Base-by-base conservation (phyloP, 2,113 vertebrate species). In the Chaetodon trifascialis region DNA sequence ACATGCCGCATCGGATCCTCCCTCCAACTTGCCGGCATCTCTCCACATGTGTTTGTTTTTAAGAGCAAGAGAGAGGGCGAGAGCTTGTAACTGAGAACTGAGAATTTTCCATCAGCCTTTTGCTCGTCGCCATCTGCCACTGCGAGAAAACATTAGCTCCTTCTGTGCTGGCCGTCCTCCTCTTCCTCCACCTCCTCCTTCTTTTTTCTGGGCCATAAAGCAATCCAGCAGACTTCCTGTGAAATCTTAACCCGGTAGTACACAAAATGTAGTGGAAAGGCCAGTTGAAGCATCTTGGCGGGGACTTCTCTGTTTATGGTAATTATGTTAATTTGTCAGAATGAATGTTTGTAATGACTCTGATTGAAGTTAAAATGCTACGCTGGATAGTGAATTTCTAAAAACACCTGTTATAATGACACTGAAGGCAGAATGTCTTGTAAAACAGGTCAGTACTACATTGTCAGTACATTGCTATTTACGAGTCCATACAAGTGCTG, bases 61-160 rank as follows among this genome's bases (percentile, higher is more conserved):
- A 73, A 82, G 36, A 80, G 34, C 47, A 73, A 75, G 55, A 59
- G 72, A 73, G 65, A 38, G 44, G 62, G 67, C 4, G 62, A 81
- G 72, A 74, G 21, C 67, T 83, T 52, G 40, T 49, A 63, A 59
- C 58, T 72, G 76, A 70, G 56, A 86, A 65, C 51, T 76, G 59
- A 56, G 5, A 66, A 25, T 74, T 79, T 80, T 79, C 71, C 62
- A 58, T 85, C 65, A 69, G 72, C 62, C 52, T 78, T 90, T 87
- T 72, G 54, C 82, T 77, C 76, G 75, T 83, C 66, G 58, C 89
- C 90, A 93, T 91, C 86, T 93, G 88, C 84, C 80, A 66, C 8
- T 68, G 76, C 21, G 34, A 76, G 60, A 84, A 86, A 84, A 80
- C 59, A 88, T 89, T 65, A 72, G 38, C 49, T 83, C 73, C 67